Conservation (phyloP, 1,140 invertebrate species). For the Nixonia krombeini region DNA sequence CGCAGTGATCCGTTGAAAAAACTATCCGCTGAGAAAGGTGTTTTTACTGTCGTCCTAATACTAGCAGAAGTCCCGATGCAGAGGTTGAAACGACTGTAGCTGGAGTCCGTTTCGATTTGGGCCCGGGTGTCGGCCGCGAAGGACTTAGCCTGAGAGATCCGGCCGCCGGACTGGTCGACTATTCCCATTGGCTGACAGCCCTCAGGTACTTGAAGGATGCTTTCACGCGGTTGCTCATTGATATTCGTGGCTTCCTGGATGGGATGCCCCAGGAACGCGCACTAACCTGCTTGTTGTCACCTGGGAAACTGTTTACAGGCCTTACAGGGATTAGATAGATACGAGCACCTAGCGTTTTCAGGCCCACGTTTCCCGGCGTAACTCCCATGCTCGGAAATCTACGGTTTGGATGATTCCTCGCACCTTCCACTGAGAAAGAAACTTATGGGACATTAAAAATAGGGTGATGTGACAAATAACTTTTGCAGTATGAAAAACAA, state of each 20-base stretch:
- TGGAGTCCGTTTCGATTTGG: constrained; percentile 71
- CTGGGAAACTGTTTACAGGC: constrained; percentile 28
- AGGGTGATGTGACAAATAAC: too few relatives aligned
- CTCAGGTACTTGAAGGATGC: constrained; percentile 68
- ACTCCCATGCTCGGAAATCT: constrained; percentile 15
- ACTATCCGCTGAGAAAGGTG: constrained; percentile 40
- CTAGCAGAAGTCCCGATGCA: constrained; percentile 68
- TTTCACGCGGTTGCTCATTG: constrained; percentile 53
- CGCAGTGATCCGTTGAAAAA: too few relatives aligned
- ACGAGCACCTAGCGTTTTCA: constrained; percentile 28
- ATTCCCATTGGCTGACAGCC: constrained; percentile 72
- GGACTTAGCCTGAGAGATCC: constrained; percentile 71
- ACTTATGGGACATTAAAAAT: neutral
- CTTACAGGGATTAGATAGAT: constrained; percentile 29
- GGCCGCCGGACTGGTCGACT: constrained; percentile 71
- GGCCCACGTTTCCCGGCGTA: constrained; percentile 26
- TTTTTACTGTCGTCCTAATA: constrained; percentile 59
- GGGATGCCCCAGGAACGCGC: constrained; percentile 55
- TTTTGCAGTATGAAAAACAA: too few relatives aligned
- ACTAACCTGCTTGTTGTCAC: constrained; percentile 61
- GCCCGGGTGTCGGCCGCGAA: constrained; percentile 69
- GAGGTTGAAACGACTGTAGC: constrained; percentile 70
- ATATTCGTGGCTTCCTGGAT: constrained; percentile 34
- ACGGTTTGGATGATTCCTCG: constrained; percentile 18
- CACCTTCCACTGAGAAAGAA: constrained; percentile 15